Evolutionary conservation across 2,888 invertebrate genomes (phyloP), one percentile per base, ranked within the genome.

Genomic region (Hedya salicella): DNA sequence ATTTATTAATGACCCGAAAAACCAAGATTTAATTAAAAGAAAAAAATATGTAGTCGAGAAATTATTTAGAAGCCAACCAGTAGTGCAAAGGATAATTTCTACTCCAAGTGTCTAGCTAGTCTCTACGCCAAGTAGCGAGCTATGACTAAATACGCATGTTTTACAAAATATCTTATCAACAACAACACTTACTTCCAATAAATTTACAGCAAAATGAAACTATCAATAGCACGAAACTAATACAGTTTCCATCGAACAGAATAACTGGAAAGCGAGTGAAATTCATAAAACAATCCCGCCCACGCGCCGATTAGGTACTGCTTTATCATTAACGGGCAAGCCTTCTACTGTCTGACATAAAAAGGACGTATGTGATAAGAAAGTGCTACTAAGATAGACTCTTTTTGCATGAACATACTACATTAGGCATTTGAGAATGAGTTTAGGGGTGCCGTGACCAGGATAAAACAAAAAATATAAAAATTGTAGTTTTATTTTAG

Each of bases 241-340:
- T 65, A 65, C 46, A 60, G 56, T 65, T 65, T 59, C 65, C 36
- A 39, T 25, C 30, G 32, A 42, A 52, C 59, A 25, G 59, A 61
- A 61, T 61, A 66, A 66, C 60, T 54, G 61, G 66, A 61, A 61
- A 66, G 53, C 61, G 16, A 54, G 66, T 66, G 60, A 66, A 66
- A 66, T 66, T 66, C 66, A 66, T 61, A 66, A 66, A 66, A 66
- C 66, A 66, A 66, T 66, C 59, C 44, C 66, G 66, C 66, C 66
- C 49, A 66, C 66, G 42, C 61, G 25, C 25, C 25, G 60, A 66
- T 61, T 54, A 25, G 25, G 25, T 25, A 54, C 48, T 32, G 60
- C 39, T 66, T 60, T 60, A 60, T 65, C 65, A 65, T 65, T 65
- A 65, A 65, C 65, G 39, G 57, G 8, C 21, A 32, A 11, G 30